Conservation (phyloP, 2,888 invertebrate species). For the Silvanus unidentatus region DNA sequence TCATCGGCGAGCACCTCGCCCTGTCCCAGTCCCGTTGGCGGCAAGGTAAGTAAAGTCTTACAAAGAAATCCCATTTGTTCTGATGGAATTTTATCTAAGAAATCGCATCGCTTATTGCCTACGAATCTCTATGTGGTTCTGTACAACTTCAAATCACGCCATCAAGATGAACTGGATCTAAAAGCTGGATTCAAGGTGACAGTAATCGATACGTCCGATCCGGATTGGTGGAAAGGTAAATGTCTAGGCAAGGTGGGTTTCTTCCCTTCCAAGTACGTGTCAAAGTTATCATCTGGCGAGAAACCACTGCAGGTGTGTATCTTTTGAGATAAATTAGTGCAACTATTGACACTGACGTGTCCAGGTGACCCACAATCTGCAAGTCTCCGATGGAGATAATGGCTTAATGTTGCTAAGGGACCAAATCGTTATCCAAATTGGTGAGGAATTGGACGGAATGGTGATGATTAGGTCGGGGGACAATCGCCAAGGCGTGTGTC, state of each 20-base stretch:
- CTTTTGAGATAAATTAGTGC: not conserved
- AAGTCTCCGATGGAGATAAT: constrained; percentile 81
- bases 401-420: constrained; percentile 78
- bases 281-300: constrained; percentile 83
- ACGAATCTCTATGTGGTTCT: constrained; percentile 90
- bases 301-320: constrained; percentile 84
- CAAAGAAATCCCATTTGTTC: constrained; percentile 8
- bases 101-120: constrained; percentile 77
- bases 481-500: constrained; percentile 88
- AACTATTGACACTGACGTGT: too few species aligned
- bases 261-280: constrained; percentile 93
- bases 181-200: constrained; percentile 89
- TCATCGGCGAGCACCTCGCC: constrained; percentile 92
- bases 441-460: constrained; percentile 89
- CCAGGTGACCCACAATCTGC: constrained; percentile 68
- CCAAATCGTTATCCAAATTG: constrained; percentile 89
- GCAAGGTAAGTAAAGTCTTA: constrained; percentile 35
- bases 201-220: constrained; percentile 89
- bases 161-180: constrained; percentile 88
- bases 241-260: constrained; percentile 85
- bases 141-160: constrained; percentile 91
- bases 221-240: constrained; percentile 97
- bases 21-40: constrained; percentile 74
- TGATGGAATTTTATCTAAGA: too few species aligned
- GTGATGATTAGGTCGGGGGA: constrained; percentile 90